A percentile compares a stretch with the other conserved stretches of the same genome.
Conservation (phyloP, 2,888 invertebrate genomes). For the Toxonevra muliebris region DNA sequence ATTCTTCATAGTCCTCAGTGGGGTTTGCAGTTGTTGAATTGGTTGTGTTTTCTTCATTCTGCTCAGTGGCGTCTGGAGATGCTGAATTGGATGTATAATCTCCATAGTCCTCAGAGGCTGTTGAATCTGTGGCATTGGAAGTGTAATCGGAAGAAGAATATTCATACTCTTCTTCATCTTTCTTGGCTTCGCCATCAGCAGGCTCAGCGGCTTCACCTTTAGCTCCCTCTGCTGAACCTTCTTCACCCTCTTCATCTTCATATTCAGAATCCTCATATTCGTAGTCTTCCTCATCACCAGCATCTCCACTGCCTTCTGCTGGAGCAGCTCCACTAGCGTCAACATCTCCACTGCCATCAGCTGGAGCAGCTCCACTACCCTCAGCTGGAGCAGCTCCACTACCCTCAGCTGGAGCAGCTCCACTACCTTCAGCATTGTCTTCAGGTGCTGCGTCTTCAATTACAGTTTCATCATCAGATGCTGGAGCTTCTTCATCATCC, state of each 20-base stretch:
- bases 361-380: neutral
- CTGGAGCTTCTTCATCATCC: neutral
- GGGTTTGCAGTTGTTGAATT: neutral
- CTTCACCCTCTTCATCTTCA: too few relatives aligned
- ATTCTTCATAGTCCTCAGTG: neutral
- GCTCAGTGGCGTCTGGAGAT: too few relatives aligned
- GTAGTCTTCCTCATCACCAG: too few relatives aligned
- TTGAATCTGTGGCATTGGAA: too few relatives aligned
- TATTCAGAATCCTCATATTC: too few relatives aligned
- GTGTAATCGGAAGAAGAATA: too few relatives aligned
- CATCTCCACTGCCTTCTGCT: neutral
- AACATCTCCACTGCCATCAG: neutral
- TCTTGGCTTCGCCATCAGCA: neutral
- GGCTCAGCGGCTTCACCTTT: neutral
- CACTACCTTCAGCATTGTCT: neutral
- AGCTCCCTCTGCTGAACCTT: slow-evolving; percentile 11
- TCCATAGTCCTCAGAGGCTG: too few relatives aligned
- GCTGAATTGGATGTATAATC: too few relatives aligned
- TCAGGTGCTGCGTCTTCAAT: neutral
- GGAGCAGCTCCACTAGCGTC: neutral
- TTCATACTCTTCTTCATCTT: too few relatives aligned
- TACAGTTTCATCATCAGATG: neutral
- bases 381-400: neutral
- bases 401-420: neutral
- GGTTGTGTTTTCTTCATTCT: neutral